Evolutionary conservation across 2,113 vertebrate species (phyloP).

Genomic region (Carassius gibelio): DNA sequence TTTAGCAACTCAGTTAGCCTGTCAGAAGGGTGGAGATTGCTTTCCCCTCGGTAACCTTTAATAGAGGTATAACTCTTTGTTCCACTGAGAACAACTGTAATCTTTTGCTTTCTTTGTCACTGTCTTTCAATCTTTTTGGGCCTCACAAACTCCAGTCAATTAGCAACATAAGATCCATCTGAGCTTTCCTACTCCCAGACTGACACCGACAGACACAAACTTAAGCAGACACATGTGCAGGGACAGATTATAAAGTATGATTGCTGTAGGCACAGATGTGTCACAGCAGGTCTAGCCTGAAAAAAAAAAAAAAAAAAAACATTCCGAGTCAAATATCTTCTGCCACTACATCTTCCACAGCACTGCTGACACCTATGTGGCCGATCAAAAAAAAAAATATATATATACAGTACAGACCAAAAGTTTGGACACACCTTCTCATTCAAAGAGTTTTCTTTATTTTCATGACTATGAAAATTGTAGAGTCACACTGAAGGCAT

Average conservation of each 20-base stretch:
- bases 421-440: too few relatives aligned
- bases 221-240: conserved; percentile 6
- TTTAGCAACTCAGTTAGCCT: conserved; percentile 28
- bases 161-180: conserved; percentile 36
- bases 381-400: not conserved
- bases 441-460: too few relatives aligned
- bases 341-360: not conserved
- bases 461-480: too few relatives aligned
- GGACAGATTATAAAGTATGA: not conserved
- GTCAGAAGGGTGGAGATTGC: conserved; percentile 36
- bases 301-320: not conserved
- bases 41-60: conserved; percentile 41
- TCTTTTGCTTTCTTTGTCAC: conserved; percentile 7
- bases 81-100: conserved; percentile 28
- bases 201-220: not conserved
- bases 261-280: conserved; percentile 1
- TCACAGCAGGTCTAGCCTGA: not conserved
- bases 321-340: not conserved
- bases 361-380: not conserved
- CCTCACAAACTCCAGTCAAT: conserved; percentile 20
- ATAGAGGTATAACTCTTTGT: conserved; percentile 30
- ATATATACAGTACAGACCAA: too few relatives aligned
- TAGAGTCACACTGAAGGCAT: too few relatives aligned
- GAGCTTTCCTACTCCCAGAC: conserved; percentile 8
- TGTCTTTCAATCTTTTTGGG: not conserved